Base-by-base conservation (phyloP, 2,888 invertebrate genomes). In the Chymomyza fuscimana region DNA sequence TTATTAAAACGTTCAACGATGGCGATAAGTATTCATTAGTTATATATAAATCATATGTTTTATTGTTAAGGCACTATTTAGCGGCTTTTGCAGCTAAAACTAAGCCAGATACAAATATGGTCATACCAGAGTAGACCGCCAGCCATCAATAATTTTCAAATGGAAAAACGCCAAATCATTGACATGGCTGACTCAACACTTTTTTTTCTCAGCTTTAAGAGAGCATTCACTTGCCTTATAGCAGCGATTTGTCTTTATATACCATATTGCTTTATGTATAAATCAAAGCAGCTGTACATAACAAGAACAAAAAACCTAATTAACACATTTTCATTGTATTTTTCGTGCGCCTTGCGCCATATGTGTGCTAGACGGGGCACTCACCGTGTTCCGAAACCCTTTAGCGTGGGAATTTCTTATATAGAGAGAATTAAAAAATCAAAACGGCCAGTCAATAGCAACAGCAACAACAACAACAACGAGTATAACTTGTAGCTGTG, bases 21-120 rank as follows among this genome's bases (percentile, higher is more conserved):
- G 61, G 60, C 70, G 64, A 60, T 72, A 69, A 79, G 72, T 79
- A 54, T 54, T n/a, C 36, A 60, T 76, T 82, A 87, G 86, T 85
- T 87, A 81, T 86, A 87, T 82, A 87, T 76, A 81, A 76, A 87
- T 81, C 80, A 81, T 76, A 78, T 79, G 79, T 87, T 73, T 77
- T 71, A 80, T 74, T 84, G n/a, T 60, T 70, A 32, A 58, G 50
- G 15, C 54, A 62, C 15, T 25, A 63, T 61, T 63, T 61, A 64
- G 70, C 61, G 64, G 65, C 64, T 25, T 56, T 61, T 60, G 36
- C 36, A 50, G 63, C 59, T 36, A 52, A 10, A 3, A 74, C 32
- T 19, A 10, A 19, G 15, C 15, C 73, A 71, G 69, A 62, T 60
- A 79, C 74, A 76, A 72, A 72, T 67, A 67, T 69, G 40, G 10